Conservation (phyloP, 2,888 invertebrate genomes). For the Tinea pellionella region DNA sequence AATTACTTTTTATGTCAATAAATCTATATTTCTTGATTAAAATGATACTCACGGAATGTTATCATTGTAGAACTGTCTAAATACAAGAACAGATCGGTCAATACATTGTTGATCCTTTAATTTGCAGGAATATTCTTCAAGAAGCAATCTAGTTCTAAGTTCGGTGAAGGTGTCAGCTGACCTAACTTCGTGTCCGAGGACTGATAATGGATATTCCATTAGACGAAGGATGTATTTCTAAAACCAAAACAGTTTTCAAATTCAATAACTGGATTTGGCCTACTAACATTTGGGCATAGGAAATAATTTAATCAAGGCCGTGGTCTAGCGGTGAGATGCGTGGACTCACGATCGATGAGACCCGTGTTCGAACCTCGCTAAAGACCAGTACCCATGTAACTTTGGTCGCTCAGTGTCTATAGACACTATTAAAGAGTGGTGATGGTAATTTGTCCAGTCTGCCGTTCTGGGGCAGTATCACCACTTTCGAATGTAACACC, state of each 20-base stretch:
- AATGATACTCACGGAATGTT: conserved; percentile 43
- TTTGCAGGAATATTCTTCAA: conserved; percentile 73
- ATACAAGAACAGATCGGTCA: conserved; percentile 30
- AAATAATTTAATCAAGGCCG: too few relatives aligned
- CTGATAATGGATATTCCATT: conserved; percentile 39
- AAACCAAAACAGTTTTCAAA: conserved; percentile 17
- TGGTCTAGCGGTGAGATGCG: too few relatives aligned
- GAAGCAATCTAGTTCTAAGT: conserved; percentile 66
- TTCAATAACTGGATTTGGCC: background rate
- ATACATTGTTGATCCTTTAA: conserved; percentile 69
- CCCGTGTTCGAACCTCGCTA: too few relatives aligned
- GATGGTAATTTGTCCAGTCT: too few relatives aligned
- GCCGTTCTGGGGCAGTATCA: too few relatives aligned
- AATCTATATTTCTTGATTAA: too few relatives aligned
- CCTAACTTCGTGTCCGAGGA: conserved; percentile 56
- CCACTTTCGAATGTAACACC: too few relatives aligned
- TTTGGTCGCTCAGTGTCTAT: too few relatives aligned
- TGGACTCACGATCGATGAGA: too few relatives aligned
- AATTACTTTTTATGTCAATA: too few relatives aligned
- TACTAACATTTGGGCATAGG: background rate
- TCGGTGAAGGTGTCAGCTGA: conserved; percentile 49
- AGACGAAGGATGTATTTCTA: conserved; percentile 33
- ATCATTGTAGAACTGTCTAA: conserved; percentile 29
- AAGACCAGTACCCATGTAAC: too few relatives aligned
- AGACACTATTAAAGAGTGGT: too few relatives aligned